These are phyloP conservation scores for Anticlea derivata DNA, from an alignment of 2,888 invertebrate genomes.

Conservation along the genomic window DNA sequence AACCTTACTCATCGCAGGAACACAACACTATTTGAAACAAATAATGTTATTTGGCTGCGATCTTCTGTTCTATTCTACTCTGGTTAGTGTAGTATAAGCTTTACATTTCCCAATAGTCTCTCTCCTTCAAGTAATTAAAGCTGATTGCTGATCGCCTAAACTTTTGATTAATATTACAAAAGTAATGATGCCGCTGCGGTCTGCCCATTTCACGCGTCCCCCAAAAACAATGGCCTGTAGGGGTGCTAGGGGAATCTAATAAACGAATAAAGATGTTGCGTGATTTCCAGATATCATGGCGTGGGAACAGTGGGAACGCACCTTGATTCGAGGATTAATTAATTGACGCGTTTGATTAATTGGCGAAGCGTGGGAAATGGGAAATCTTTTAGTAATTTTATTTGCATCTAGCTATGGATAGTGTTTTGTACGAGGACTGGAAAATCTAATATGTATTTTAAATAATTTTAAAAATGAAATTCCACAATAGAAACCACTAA, in stretches of 20 bases:
- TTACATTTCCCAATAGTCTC: no score
- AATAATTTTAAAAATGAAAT: no score
- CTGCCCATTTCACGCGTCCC: constrained; percentile 77
- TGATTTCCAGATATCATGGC: constrained; percentile 79
- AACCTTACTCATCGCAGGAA: no score
- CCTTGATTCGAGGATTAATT: constrained; percentile 80
- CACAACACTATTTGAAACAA: no score
- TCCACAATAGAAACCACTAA: no score
- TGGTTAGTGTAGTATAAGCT: no score
- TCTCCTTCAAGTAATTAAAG: constrained; percentile 3
- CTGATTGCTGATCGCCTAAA: constrained; percentile 31
- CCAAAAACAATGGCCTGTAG: constrained; percentile 73
- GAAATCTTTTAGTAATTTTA: constrained; percentile 4
- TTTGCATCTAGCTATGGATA: no score
- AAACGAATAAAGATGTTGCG: constrained; percentile 82
- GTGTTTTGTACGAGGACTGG: background rate
- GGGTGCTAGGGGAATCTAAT: constrained; percentile 63
- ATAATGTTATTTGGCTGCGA: no score
- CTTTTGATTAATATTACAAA: constrained; percentile 53
- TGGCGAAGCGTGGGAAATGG: constrained; percentile 65
- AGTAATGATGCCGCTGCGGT: constrained; percentile 59
- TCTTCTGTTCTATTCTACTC: no score
- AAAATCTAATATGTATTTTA: no score
- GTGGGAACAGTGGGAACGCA: constrained; percentile 68
- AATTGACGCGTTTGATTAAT: constrained; percentile 66